These are phyloP conservation scores for Octopus sinensis DNA, from an alignment of 1,140 invertebrate species.

Conservation along the genomic window DNA sequence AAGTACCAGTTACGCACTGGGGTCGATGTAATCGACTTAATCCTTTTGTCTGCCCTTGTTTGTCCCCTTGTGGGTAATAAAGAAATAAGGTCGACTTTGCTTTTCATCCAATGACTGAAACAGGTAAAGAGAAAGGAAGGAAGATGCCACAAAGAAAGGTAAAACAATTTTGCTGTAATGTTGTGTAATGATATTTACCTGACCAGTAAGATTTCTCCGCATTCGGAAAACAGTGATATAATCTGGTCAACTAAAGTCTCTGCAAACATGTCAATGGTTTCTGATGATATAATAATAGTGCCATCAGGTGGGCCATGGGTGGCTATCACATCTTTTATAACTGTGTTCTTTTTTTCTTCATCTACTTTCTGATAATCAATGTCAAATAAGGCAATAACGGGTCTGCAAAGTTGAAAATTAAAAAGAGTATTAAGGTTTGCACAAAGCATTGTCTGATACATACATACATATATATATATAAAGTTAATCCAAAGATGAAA, in stretches of 20 bases:
- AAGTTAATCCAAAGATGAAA: too few relatives aligned
- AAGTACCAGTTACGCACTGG: too few relatives aligned
- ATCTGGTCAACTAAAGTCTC: constrained; percentile 68
- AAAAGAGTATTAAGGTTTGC: not conserved
- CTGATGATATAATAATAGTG: constrained; percentile 79
- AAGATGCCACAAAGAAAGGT: too few relatives aligned
- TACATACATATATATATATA: not conserved
- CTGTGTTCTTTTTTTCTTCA: constrained; percentile 68
- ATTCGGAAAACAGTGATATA: constrained; percentile 73
- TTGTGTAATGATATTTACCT: constrained; percentile 36
- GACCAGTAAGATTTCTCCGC: constrained; percentile 81
- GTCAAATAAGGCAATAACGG: constrained; percentile 86
- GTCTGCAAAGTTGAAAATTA: constrained; percentile 55
- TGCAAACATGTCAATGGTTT: constrained; percentile 43
- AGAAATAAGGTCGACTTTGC: too few relatives aligned
- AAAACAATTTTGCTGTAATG: too few relatives aligned
- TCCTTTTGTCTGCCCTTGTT: too few relatives aligned
- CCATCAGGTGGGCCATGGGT: constrained; percentile 91
- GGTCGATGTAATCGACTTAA: too few relatives aligned
- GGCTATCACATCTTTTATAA: constrained; percentile 81
- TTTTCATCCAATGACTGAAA: too few relatives aligned
- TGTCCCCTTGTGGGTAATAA: too few relatives aligned
- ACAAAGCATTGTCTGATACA: not conserved
- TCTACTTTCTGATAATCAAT: constrained; percentile 80
- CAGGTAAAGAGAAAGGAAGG: too few relatives aligned